Percentiles rank a stretch among this genome's conserved stretches.
Evolutionary conservation across 2,888 invertebrate species (phyloP).

Genomic region (Nemurella pictetii): DNA sequence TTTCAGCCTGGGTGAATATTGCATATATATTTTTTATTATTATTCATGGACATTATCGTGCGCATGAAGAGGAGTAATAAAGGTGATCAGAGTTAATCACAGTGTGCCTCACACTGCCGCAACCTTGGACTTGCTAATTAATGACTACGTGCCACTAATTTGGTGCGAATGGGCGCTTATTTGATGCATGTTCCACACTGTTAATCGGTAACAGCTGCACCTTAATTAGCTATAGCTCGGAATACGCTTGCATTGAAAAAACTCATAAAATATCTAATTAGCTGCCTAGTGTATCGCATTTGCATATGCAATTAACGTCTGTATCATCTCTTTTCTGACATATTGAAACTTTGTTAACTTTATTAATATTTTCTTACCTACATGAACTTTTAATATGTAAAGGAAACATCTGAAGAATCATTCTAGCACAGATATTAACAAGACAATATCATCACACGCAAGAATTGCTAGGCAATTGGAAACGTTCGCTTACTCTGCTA

Average conservation of each 20-base stretch:
- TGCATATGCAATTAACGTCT: not conserved
- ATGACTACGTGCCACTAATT: not conserved
- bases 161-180: too few species aligned
- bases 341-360: not conserved
- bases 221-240: not conserved
- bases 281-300: not conserved
- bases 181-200: not conserved
- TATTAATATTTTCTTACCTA: not conserved
- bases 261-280: not conserved
- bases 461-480: not conserved
- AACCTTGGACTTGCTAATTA: not conserved
- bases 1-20: not conserved
- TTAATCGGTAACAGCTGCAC: not conserved
- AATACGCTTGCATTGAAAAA: not conserved
- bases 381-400: not conserved
- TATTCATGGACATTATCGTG: too few species aligned
- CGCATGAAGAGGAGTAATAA: too few species aligned
- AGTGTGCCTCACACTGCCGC: not conserved
- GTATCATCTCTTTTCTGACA: not conserved
- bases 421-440: not conserved
- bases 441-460: too few species aligned
- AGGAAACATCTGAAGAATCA: not conserved
- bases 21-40: slow-evolving; percentile 2
- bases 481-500: not conserved
- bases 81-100: not conserved